phyloP scores from a whole-genome alignment of 2,888 invertebrate species.

The Chromoteleia sp. region DNA sequence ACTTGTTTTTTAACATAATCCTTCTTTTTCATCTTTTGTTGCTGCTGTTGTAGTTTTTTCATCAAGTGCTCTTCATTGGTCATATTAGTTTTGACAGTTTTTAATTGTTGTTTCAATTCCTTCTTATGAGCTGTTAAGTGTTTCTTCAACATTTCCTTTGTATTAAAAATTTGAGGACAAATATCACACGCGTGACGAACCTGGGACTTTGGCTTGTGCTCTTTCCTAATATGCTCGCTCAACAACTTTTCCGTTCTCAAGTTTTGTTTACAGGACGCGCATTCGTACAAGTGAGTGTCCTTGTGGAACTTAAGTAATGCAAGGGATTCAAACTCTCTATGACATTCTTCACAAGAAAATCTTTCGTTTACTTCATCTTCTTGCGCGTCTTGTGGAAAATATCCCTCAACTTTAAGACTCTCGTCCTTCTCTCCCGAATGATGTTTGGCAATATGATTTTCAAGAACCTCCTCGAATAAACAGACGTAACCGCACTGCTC shows the following conservation, averaged over 20 bases:
- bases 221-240: slow-evolving; percentile 23
- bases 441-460: slow-evolving; percentile 46
- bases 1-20: too few relatives aligned
- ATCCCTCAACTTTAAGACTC: not conserved
- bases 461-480: slow-evolving; percentile 25
- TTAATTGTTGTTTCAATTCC: too few relatives aligned
- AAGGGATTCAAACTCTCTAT: slow-evolving; percentile 20
- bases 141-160: not conserved
- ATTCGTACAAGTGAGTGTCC: slow-evolving; percentile 39
- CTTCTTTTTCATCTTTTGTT: too few relatives aligned
- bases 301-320: slow-evolving; percentile 26
- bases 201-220: slow-evolving; percentile 16
- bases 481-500: slow-evolving; percentile 60
- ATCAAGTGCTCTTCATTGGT: too few relatives aligned
- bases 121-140: not conserved
- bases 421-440: slow-evolving; percentile 20
- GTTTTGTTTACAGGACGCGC: slow-evolving; percentile 33
- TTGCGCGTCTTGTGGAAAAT: slow-evolving; percentile 38
- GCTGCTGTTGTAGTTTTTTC: too few relatives aligned
- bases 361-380: slow-evolving; percentile 40
- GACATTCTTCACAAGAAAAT: slow-evolving; percentile 47
- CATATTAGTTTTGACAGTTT: too few relatives aligned
- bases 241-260: slow-evolving; percentile 35
- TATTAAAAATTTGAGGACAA: not conserved
- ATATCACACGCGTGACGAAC: not conserved